phyloP scores from a whole-genome alignment of 1,140 invertebrate genomes.

The Cherax quadricarinatus region DNA sequence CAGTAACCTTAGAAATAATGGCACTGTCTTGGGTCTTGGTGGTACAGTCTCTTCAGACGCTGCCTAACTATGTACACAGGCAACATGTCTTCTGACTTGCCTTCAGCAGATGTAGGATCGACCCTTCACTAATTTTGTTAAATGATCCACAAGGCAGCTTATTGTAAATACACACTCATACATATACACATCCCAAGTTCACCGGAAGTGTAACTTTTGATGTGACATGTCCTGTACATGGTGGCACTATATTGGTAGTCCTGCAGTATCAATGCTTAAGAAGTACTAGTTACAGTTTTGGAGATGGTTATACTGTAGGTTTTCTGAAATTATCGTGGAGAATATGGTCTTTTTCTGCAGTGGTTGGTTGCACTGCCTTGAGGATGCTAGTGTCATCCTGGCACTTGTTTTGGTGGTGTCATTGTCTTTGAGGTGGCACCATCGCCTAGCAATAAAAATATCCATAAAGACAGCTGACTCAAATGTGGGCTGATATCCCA shows the following conservation, averaged over 20 bases:
- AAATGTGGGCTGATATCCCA: slow-evolving; percentile 38
- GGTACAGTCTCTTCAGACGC: not conserved
- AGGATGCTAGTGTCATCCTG: not conserved
- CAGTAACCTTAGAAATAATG: not conserved
- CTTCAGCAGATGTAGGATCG: no score
- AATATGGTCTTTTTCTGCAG: no score
- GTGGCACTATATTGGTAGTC: not conserved
- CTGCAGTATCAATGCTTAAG: not conserved
- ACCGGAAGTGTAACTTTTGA: no score
- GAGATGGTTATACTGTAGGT: no score
- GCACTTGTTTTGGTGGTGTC: not conserved
- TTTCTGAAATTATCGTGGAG: no score
- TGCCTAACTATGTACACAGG: not conserved
- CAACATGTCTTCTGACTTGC: no score
- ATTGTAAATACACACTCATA: no score
- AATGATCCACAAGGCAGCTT: no score
- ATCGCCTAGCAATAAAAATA: not conserved
- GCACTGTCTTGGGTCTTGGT: not conserved
- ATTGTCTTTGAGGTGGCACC: not conserved
- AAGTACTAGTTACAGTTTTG: not conserved
- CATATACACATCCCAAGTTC: no score
- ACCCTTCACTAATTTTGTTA: no score
- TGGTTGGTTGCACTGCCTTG: no score
- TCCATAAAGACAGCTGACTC: not conserved
- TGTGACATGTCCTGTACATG: not conserved